Conservation (phyloP, 2,888 invertebrate species). For the Hydraecia micacea region DNA sequence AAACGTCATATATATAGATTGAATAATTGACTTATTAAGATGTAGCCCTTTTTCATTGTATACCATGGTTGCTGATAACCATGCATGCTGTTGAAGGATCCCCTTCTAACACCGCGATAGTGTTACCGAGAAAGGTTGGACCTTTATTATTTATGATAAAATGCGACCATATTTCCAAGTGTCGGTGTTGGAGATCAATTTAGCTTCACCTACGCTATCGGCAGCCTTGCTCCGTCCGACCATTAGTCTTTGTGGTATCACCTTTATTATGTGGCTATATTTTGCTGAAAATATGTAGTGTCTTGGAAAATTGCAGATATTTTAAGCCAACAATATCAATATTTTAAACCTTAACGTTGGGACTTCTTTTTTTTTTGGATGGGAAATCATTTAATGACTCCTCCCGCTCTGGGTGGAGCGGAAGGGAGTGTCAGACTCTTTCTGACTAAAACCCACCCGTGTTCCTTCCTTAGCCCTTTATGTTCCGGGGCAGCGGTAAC, state of each 20-base stretch:
- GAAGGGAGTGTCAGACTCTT: no score
- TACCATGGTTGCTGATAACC: constrained; percentile 34
- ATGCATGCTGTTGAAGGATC: constrained; percentile 66
- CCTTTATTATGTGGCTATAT: constrained; percentile 17
- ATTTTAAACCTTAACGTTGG: not conserved
- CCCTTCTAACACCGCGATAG: constrained; percentile 33
- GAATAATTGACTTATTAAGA: not conserved
- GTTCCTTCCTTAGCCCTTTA: no score
- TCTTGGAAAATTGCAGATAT: constrained; percentile 2
- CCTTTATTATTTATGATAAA: constrained; percentile 72
- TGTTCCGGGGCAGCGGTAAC: no score
- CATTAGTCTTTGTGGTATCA: constrained; percentile 66
- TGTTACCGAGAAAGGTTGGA: constrained; percentile 58
- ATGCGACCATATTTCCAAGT: constrained; percentile 70
- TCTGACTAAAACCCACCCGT: no score
- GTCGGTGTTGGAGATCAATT: constrained; percentile 71
- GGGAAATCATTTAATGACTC: no score
- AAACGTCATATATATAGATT: no score
- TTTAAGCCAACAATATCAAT: not conserved
- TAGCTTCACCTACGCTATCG: constrained; percentile 70
- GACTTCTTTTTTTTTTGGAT: no score
- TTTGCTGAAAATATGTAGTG: not conserved
- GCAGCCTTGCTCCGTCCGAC: constrained; percentile 43
- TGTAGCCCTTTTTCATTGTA: not conserved
- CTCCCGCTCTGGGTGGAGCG: no score